Evolutionary conservation across 2,888 invertebrate genomes (phyloP), one percentile per base, ranked within the genome.

Genomic region (Leptarthrus brevirostris): DNA sequence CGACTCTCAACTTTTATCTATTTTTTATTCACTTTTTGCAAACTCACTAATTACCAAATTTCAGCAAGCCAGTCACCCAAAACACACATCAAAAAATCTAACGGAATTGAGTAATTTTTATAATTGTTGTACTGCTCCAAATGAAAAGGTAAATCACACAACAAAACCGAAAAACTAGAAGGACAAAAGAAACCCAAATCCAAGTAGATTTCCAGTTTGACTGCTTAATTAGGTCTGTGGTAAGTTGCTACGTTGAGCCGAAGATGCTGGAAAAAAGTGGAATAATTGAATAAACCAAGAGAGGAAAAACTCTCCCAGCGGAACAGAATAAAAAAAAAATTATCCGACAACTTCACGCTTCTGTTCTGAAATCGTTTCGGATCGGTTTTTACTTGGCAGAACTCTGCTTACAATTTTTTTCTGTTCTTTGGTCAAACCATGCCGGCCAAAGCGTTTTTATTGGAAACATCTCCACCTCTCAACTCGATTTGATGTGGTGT

Each of bases 331-430:
- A 16, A 54, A 71, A 71, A n/a, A 71, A 40, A 40, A 54, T 71
- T 16, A 71, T 71, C 71, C 54, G 54, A 71, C 71, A 71, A 54
- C 71, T 71, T 71, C 71, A 71, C 71, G 71, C 71, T 71, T 71
- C 71, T 71, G 71, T 71, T 53, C 53, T 30, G 53, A 53, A 52
- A 54, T 40, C 53, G 36, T 26, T 24, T 36, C 53, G 53, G 52
- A 36, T 70, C 6, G 22, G 26, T 53, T 70, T 70, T 70, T 69
- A 16, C 20, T 64, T 44, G 14, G 5, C 58, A 34, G 14, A 18
- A 34, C 20, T 61, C 20, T 36, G 12, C 20, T 34, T n/a, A n/a
- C n/a, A n/a, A n/a, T n/a, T n/a, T n/a, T n/a, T 58, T 16, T 18
- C 3, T 49, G 6, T 22, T 12, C 26, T 66, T 66, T 40, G 6